phyloP scores from a whole-genome alignment of 2,888 invertebrate genomes.

The Troilus luridus region DNA sequence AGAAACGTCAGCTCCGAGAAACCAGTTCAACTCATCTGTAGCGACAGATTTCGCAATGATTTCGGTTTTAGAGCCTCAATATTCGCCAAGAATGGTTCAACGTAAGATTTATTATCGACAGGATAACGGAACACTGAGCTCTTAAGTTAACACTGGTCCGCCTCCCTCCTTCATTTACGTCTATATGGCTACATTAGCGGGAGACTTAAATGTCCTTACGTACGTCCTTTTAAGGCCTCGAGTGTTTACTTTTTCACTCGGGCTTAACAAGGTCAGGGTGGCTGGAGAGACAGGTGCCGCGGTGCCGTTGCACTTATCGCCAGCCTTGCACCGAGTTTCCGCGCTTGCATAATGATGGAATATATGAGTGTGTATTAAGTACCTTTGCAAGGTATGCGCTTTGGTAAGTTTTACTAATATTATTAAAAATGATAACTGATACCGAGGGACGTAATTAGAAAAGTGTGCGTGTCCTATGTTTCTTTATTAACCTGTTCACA shows the following conservation, averaged over 20 bases:
- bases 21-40: constrained; percentile 29
- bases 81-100: not conserved
- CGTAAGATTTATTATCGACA: not conserved
- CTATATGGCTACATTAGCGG: not conserved
- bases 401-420: too few species aligned
- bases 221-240: constrained; percentile 27
- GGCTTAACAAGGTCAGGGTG: constrained; percentile 44
- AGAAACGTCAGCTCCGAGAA: not conserved
- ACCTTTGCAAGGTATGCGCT: not conserved
- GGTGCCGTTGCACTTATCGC: not conserved
- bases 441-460: not conserved
- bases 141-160: not conserved
- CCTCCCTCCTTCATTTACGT: not conserved
- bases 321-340: not conserved
- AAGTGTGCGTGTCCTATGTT: too few species aligned
- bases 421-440: not conserved
- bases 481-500: too few species aligned
- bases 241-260: constrained; percentile 28
- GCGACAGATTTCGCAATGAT: not conserved
- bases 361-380: not conserved
- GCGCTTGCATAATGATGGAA: not conserved
- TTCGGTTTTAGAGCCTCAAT: not conserved
- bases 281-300: not conserved
- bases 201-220: not conserved
- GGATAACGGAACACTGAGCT: not conserved